Base-by-base conservation (phyloP, 2,888 invertebrate species). In the Papilio protenor region DNA sequence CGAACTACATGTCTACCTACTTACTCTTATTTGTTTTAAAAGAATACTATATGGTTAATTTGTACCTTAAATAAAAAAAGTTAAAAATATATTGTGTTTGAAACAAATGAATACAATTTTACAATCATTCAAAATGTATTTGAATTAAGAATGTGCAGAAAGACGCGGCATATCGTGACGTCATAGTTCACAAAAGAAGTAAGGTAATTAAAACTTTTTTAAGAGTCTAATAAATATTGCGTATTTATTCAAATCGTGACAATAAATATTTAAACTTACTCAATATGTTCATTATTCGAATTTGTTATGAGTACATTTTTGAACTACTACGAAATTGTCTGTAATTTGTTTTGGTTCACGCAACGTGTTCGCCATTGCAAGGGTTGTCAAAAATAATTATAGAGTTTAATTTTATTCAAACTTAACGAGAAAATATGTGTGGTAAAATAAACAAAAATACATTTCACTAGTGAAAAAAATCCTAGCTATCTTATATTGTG, bases 181-280 rank as follows among this genome's bases (percentile, higher is more conserved):
- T 16, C 52, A 52, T 18, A 76, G 81, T 77, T 84, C 23, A 12
- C 40, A 8, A 1, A 40, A 40, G 8, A 40, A 40, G 40, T 0
- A 8, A 40, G 8, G 40, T 5, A 27, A 27, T 2, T 27, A 27
- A 27, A 27, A 2, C 1, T 40, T 40, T 8, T 40, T 40, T 8
- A 40, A 40, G 40, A 40, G 40, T 33, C 0, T 40, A 40, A 40
- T 40, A 40, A 40, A 57, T 21, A 86, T 88, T 86, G 86, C 84
- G 80, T 78, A 61, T 72, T 83, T 77, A 89, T 92, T 92, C 83
- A 80, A 73, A 59, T 47, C 70, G 81, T 80, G 89, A 81, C 80
- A 87, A 92, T 92, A 92, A 92, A 92, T 93, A 90, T 88, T 87
- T 87, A 86, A 86, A 87, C 90, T 90, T 87, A 86, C 86, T 86